Percentiles rank a stretch among this genome's conserved stretches.
These are phyloP conservation scores for Brachionus paranguensis DNA, from an alignment of 1,140 invertebrate genomes.

Conservation along the genomic window DNA sequence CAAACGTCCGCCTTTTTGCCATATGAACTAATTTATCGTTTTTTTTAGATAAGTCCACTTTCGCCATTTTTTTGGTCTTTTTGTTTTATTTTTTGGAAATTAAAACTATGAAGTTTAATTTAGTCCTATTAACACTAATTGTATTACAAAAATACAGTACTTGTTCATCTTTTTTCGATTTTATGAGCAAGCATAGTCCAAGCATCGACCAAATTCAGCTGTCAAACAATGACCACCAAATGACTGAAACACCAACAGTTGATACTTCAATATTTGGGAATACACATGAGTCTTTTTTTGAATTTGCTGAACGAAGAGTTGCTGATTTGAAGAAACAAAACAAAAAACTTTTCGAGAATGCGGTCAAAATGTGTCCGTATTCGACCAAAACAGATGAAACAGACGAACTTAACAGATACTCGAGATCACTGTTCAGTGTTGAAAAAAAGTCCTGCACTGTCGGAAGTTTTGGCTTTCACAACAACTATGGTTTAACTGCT, in stretches of 20 bases:
- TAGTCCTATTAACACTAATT: background rate
- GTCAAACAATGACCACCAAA: background rate
- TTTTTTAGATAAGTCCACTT: background rate
- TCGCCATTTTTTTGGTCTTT: background rate
- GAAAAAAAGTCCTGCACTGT: background rate
- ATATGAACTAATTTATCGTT: background rate
- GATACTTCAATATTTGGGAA: background rate
- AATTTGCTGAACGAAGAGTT: conserved; percentile 9
- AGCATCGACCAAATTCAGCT: background rate
- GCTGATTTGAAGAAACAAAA: background rate
- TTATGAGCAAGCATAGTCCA: background rate
- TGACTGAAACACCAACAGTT: background rate
- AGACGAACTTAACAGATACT: background rate
- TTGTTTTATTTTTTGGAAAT: background rate
- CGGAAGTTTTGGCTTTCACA: background rate
- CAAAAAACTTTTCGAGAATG: background rate
- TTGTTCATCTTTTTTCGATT: conserved; percentile 3
- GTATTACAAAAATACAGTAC: background rate
- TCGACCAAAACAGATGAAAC: background rate
- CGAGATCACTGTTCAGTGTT: background rate
- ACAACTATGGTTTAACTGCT: conserved; percentile 13
- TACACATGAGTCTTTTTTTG: conserved; percentile 29
- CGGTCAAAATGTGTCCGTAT: conserved; percentile 2
- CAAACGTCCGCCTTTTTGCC: background rate
- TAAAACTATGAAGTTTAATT: background rate